Evolutionary conservation across 2,888 invertebrate species (phyloP).

Genomic region (Julus scandinavius): DNA sequence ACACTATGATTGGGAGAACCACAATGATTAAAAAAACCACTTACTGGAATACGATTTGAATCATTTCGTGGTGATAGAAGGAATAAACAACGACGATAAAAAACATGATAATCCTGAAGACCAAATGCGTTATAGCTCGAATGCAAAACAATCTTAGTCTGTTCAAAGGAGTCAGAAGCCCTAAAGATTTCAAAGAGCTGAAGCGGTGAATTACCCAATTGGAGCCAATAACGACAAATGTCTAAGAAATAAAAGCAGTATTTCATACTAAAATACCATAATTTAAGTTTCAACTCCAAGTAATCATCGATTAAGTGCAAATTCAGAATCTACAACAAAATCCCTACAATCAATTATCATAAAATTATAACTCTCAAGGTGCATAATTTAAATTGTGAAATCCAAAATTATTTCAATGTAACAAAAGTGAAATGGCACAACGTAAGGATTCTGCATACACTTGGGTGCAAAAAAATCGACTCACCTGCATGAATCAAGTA

Average conservation of each 20-base stretch:
- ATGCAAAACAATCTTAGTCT: background rate
- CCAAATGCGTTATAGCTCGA: background rate
- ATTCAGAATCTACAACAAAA: too few relatives aligned
- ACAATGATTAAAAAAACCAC: background rate
- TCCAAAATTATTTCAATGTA: too few relatives aligned
- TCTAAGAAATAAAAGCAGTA: background rate
- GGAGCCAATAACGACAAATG: slow-evolving; percentile 45
- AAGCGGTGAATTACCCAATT: slow-evolving; percentile 50
- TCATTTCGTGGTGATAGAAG: background rate
- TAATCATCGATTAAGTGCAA: too few relatives aligned
- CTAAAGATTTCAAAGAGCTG: slow-evolving; percentile 25
- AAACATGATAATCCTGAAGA: background rate
- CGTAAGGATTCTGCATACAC: too few relatives aligned
- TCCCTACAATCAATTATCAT: too few relatives aligned
- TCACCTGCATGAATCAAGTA: too few relatives aligned
- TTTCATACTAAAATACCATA: too few relatives aligned
- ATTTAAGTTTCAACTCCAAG: too few relatives aligned
- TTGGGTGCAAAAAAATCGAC: too few relatives aligned
- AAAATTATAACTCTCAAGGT: too few relatives aligned
- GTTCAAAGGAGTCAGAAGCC: background rate
- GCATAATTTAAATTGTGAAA: too few relatives aligned
- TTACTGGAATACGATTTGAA: background rate
- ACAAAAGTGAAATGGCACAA: too few relatives aligned
- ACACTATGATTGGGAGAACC: background rate
- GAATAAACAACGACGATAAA: background rate